phyloP scores from a whole-genome alignment of 2,113 vertebrate genomes.

The Piaya cayana region DNA sequence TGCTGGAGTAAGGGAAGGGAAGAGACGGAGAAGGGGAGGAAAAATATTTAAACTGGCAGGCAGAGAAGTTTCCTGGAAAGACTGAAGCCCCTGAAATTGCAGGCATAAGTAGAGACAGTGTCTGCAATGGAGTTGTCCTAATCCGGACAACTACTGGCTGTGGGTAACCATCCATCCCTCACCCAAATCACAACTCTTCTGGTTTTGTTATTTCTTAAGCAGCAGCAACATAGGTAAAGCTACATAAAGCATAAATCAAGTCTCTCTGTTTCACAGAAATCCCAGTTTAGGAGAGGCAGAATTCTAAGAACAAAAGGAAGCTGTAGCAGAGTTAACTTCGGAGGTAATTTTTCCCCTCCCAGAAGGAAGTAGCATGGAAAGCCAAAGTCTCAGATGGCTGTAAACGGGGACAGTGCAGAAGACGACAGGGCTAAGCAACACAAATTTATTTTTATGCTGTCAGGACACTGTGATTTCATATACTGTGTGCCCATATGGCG shows the following conservation, averaged over 20 bases:
- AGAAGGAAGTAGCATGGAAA: neutral
- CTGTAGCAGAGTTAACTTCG: neutral
- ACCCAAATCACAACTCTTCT: neutral
- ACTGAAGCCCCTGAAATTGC: neutral
- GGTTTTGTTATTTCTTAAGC: neutral
- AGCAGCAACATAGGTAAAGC: neutral
- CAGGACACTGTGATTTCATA: slow-evolving; percentile 59
- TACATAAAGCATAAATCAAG: neutral
- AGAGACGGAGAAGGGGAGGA: neutral
- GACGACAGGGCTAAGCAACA: slow-evolving; percentile 15
- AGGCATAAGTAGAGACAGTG: neutral
- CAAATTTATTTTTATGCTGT: slow-evolving; percentile 56
- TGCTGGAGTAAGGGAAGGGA: neutral
- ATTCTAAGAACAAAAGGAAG: neutral
- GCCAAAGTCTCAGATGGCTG: neutral
- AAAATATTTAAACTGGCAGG: neutral
- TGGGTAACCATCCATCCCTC: neutral
- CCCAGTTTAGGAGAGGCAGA: neutral
- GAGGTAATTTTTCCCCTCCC: neutral
- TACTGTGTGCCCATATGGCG: slow-evolving; percentile 49
- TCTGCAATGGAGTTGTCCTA: neutral
- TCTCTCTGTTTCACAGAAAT: neutral
- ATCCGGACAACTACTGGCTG: neutral
- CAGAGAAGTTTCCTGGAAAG: neutral
- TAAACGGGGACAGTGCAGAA: slow-evolving; percentile 33